Conservation (phyloP, 2,797 vertebrate species). For the Pseudocheirus occidentalis region DNA sequence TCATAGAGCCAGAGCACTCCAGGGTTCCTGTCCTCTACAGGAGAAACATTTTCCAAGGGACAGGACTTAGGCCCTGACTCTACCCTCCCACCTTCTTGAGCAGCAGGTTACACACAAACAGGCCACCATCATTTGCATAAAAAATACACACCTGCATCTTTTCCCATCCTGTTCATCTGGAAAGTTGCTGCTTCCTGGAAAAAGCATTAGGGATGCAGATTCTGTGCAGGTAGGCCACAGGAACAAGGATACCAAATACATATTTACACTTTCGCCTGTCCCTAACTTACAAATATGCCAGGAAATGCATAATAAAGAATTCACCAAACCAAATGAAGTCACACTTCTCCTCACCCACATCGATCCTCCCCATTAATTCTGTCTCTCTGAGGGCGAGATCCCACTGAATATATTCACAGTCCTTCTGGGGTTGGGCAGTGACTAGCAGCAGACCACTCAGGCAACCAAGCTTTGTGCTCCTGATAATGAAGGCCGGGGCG, state of each 20-base stretch:
- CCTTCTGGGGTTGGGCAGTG: background rate
- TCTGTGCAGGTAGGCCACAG: background rate
- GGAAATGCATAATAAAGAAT: constrained; percentile 39
- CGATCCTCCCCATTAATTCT: background rate
- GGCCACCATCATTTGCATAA: background rate
- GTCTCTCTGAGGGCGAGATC: background rate
- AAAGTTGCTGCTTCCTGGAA: constrained; percentile 10
- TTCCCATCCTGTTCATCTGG: background rate
- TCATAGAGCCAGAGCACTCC: background rate
- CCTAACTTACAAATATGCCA: background rate
- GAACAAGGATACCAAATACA: constrained; percentile 39
- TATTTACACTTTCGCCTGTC: constrained; percentile 40
- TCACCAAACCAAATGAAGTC: constrained; percentile 57
- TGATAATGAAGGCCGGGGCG: background rate
- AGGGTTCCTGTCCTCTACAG: background rate
- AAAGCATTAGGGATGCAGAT: constrained; percentile 38
- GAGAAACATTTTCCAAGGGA: background rate
- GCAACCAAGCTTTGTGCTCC: background rate
- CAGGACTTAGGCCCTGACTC: background rate
- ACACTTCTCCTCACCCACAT: background rate
- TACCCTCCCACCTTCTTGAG: background rate
- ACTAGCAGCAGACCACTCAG: background rate
- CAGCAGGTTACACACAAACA: background rate
- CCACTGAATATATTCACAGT: background rate
- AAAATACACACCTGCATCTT: background rate